These are phyloP conservation scores for Motacilla alba DNA, from an alignment of 2,113 vertebrate species.

Conservation along the genomic window DNA sequence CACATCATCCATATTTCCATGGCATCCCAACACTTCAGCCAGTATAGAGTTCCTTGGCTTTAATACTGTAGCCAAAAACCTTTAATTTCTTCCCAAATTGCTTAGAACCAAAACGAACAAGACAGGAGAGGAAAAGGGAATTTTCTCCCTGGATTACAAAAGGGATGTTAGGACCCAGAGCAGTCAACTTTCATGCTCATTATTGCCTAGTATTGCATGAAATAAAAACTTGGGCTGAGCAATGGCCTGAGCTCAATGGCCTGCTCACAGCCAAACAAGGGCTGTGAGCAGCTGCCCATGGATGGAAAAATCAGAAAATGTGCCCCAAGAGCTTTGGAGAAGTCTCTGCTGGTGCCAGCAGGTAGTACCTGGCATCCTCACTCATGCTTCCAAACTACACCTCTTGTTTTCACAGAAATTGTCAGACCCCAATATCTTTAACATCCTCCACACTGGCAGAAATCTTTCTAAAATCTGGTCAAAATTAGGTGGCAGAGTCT, in stretches of 20 bases:
- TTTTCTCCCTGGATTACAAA: neutral
- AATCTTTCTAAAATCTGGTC: neutral
- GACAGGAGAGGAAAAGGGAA: neutral
- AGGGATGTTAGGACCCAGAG: fast-evolving
- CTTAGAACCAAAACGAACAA: neutral
- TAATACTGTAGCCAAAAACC: neutral
- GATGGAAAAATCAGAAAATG: neutral
- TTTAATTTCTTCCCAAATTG: neutral
- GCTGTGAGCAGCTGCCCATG: neutral
- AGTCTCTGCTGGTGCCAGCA: neutral
- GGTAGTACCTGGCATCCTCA: neutral
- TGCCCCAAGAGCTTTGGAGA: neutral
- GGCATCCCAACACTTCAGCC: neutral
- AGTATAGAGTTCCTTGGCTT: neutral
- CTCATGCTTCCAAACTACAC: neutral
- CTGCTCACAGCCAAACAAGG: neutral
- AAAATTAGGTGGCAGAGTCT: neutral
- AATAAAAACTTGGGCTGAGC: neutral
- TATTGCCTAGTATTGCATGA: neutral
- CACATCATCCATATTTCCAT: fast-evolving
- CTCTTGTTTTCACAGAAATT: neutral
- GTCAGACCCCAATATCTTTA: neutral
- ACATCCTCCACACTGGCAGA: neutral
- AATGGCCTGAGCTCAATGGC: neutral
- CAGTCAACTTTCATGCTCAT: neutral